Evolutionary conservation across 2,888 invertebrate species (phyloP), one percentile per base, ranked within the genome.

Genomic region (Troides oblongomaculatus): DNA sequence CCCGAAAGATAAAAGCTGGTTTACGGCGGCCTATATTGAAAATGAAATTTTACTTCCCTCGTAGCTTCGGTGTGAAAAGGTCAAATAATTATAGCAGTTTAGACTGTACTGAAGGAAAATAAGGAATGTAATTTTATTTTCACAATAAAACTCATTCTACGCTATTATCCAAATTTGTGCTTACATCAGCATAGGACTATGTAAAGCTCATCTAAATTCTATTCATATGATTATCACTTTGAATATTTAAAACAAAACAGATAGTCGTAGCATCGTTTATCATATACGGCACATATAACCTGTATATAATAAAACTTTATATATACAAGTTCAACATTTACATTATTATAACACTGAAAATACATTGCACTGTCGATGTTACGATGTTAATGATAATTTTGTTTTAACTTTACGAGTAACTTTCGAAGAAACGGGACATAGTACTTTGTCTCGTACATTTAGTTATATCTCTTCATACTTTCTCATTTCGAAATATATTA

Each of bases 391-490:
- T 66, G 61, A 62, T 58, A 65, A 63, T 59, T 66, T 59, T 53
- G 66, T 60, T 66, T 63, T 63, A 66, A 63, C 56, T 66, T 66
- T 66, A 68, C 59, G 68, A 43, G 25, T 53, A 18, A 62, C 63
- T 66, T 66, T 70, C 69, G 30, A 63, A 56, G 66, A 57, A 69
- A 65, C 61, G 53, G 65, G 18, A 66, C 58, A 62, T 53, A n/a
- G 66, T 70, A 66, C 70, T 63, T 62, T 62, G 65, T 69, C 66
- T 62, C 36, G 57, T 57, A 7, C n/a, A 50, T 64, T 50, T 23
- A 59, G 53, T 68, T 36, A 68, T 53, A 50, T 68, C 68, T 60
- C 59, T 59, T 10, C 39, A 39, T 65, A 63, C 70, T 70, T 70
- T 70, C 66, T 39, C 57, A 21, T 57, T 8, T 21, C 23, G 10